Percentiles rank a stretch among this genome's conserved stretches.
Evolutionary conservation across 2,113 vertebrate species (phyloP).

Genomic region (Felis catus): F.catus_Fca126_mat1.0 CM031417.1:64583001-64583500

Average conservation of each 20-base stretch:
- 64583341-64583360: neutral
- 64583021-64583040: neutral
- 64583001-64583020: neutral
- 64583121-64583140: neutral
- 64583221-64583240: neutral
- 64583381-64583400: neutral
- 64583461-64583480: neutral
- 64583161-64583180: neutral
- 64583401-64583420: neutral
- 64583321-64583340: neutral
- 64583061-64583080: neutral
- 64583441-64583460: neutral
- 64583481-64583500: neutral
- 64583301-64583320: neutral
- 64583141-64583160: neutral
- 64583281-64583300: neutral
- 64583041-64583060: neutral
- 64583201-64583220: neutral
- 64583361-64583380: neutral
- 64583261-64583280: neutral
- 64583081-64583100: constrained; percentile 20
- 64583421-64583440: neutral
- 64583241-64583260: neutral
- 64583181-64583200: neutral
- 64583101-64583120: neutral